Conservation (phyloP, 1,140 invertebrate genomes). For the Leptoteleia sp. region DNA sequence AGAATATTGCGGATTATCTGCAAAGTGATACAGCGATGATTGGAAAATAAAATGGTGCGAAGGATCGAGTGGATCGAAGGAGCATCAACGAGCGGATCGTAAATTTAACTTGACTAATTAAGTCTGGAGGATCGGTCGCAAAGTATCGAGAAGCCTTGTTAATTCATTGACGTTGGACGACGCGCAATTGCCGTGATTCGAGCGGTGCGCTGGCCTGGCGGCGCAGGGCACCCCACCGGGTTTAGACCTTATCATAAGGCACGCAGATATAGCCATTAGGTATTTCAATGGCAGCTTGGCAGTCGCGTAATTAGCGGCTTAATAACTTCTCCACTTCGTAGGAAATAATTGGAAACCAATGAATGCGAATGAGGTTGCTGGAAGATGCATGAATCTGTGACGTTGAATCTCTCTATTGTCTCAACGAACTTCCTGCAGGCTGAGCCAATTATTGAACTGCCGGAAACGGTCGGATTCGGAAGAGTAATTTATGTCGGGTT, state of each 20-base stretch:
- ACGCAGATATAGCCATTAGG: constrained; percentile 32
- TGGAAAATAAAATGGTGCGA: too few relatives aligned
- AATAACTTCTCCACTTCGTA: constrained; percentile 75
- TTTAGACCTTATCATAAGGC: constrained; percentile 18
- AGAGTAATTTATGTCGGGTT: constrained; percentile 73
- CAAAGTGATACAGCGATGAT: too few relatives aligned
- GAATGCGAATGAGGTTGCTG: constrained; percentile 76
- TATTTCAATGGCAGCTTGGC: constrained; percentile 34
- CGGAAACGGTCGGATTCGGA: constrained; percentile 70
- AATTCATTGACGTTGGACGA: too few relatives aligned
- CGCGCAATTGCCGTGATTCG: not conserved
- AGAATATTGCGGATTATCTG: too few relatives aligned
- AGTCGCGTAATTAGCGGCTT: constrained; percentile 75
- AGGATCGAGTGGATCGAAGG: too few relatives aligned
- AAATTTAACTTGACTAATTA: too few relatives aligned
- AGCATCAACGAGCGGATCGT: too few relatives aligned
- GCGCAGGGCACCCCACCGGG: too few relatives aligned
- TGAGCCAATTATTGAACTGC: constrained; percentile 77
- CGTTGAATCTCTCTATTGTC: constrained; percentile 68
- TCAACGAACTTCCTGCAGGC: constrained; percentile 51
- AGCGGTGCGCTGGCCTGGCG: too few relatives aligned
- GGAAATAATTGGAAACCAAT: constrained; percentile 79
- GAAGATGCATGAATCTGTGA: constrained; percentile 68
- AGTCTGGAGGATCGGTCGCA: too few relatives aligned
- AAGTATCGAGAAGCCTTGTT: too few relatives aligned